Evolutionary conservation across 2,797 vertebrate species (phyloP), one percentile per base, ranked within the genome.

Genomic region (Thunnus albacares): DNA sequence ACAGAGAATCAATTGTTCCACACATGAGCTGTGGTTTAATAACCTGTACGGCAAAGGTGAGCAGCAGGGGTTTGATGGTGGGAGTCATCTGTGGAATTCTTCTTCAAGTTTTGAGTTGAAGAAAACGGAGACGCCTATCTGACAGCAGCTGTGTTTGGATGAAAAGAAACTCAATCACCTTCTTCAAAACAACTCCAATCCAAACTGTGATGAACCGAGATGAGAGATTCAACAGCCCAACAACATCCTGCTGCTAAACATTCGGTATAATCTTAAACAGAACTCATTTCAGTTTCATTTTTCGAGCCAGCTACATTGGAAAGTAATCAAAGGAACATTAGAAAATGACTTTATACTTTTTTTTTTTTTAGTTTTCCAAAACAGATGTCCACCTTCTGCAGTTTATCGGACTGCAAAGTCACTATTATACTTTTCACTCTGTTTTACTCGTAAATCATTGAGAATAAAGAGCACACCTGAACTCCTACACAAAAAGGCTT

Each of bases 11-110:
- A 26, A 1, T 56, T 56, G 70, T 68, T 56, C 41, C 38, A 7
- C 38, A 55, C 20, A 13, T 0, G 15, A 41, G 10, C 28, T 62
- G 61, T 9, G 35, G 26, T 71, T 38, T 38, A 38, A 38, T 59
- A 60, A 56, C 28, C 56, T 33, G 45, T 1, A 1, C 43, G 45
- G n/a, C 8, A 17, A 4, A 72, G n/a, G 47, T 33, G 17, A 13
- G 7, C 17, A 70, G 28, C n/a, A 63, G 1, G 47, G 11, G 17
- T n/a, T 51, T 57, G 14, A 68, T 4, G 1, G 33, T 66, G 30
- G 14, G 15, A 38, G 38, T 56, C 65, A 68, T 24, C 47, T 63
- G 24, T 49, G 49, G n/a, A 41, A 67, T 53, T 67, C n/a, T 53
- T 67, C 28, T 30, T 51, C 6, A 14, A n/a, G 41, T 38, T 38